Evolutionary conservation across 2,888 invertebrate genomes (phyloP), one percentile per base, ranked within the genome.

Genomic region (Stenotaenia linearis): DNA sequence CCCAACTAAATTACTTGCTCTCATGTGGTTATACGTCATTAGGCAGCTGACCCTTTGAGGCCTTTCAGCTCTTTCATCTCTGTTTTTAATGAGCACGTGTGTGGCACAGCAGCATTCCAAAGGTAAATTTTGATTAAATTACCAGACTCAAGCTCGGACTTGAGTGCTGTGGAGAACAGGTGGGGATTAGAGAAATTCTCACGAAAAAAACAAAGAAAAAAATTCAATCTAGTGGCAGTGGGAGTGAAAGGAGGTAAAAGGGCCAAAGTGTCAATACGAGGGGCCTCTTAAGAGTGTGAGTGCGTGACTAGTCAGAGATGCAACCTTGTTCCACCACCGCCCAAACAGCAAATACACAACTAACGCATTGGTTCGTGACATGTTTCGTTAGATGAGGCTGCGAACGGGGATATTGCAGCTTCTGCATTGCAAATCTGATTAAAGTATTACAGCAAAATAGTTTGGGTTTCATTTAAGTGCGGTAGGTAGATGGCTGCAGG

Each of bases 41-140:
- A 61, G 61, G 61, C 61, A 61, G 61, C 61, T 61, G 61, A 61
- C 61, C 61, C 61, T 61, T 45, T 45, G 45, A 45, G 45, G n/a
- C 45, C 45, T 45, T 45, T 45, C 45, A 45, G 45, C 45, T 9
- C 45, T 45, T 61, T 61, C 61, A 61, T 61, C 61, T 28, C 61
- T 61, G 23, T 61, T 61, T 61, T 61, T 61, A 61, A 61, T 61
- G 61, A 61, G 61, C 28, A 61, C 61, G 61, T 61, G 61, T 61
- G 61, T 61, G 61, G 61, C 61, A 61, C 61, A 61, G 61, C 61
- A 61, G 61, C 61, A 61, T 61, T 61, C 61, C 61, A 25, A 61
- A 61, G 61, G 61, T 61, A 61, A 61, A 61, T 61, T 61, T 61
- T 61, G 61, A 61, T 61, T 61, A 61, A 61, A 61, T 61, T 61